Base-by-base conservation (phyloP, 1,140 invertebrate species). In the Hetaerina americana region DNA sequence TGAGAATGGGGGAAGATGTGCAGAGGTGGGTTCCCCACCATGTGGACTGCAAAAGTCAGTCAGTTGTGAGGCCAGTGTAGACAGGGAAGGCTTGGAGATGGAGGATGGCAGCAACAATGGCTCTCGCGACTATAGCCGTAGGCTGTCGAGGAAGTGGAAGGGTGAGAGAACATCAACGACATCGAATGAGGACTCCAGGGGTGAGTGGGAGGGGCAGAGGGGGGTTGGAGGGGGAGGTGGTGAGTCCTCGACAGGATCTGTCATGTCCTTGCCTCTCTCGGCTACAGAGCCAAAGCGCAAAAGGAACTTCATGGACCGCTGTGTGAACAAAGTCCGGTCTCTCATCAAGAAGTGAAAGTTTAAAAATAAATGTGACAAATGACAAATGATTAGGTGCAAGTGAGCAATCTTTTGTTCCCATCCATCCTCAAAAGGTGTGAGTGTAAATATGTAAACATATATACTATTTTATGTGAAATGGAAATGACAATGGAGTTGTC, bases 301-400 rank as follows among this genome's bases (percentile, higher is more conserved):
- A 77, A 84, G 84, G 76, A 90, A 90, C 80, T 90, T 91, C 77
- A 89, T 91, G 87, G 88, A 91, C 81, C 86, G 88, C 79, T 90
- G 89, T 80, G 88, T 90, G 29, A 90, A 89, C 79, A 90, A 90
- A 83, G 87, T 91, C 80, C 85, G 87, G 83, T 88, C 87, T 77
- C 85, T 89, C 73, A 89, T 89, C 68, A 87, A 85, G 78, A 89
- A 88, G 71, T 73, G 31, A 73, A 18, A 57, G 22, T 57, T n/a
- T 57, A 1, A 18, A 18, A 57, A 12, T 57, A 1, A 57, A n/a
- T 5, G 40, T n/a, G n/a, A n/a, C n/a, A n/a, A n/a, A n/a, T n/a
- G n/a, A n/a, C n/a, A n/a, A n/a, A n/a, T n/a, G n/a, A n/a, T n/a
- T n/a, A n/a, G n/a, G n/a, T n/a, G n/a, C n/a, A n/a, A n/a, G n/a